These are phyloP conservation scores for Morbakka virulenta DNA, from an alignment of 30 jellyfish, hydroid and myxozoan species.

Conservation along the genomic window DNA sequence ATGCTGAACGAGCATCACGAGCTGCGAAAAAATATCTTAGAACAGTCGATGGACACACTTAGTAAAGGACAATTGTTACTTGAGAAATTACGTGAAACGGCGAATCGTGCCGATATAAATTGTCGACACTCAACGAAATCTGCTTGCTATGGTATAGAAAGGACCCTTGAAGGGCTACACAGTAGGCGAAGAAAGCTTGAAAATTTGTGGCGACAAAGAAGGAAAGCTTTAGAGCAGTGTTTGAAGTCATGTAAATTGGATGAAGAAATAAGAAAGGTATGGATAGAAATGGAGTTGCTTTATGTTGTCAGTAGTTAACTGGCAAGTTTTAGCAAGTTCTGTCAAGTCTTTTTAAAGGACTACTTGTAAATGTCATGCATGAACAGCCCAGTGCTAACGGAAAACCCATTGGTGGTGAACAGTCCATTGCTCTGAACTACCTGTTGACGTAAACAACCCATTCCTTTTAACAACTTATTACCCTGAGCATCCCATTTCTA, in stretches of 20 bases:
- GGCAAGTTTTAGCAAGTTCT: no score
- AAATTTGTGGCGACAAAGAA: slow-evolving; percentile 81
- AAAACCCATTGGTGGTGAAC: no score
- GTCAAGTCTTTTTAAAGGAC: no score
- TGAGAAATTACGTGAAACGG: slow-evolving; percentile 73
- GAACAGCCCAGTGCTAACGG: no score
- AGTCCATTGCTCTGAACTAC: no score
- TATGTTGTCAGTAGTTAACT: no score
- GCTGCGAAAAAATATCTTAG: slow-evolving; percentile 37
- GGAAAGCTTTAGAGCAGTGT: slow-evolving; percentile 76
- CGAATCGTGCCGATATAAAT: slow-evolving; percentile 76
- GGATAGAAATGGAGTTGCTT: no score
- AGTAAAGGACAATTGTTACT: slow-evolving; percentile 73
- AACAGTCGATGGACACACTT: slow-evolving; percentile 54
- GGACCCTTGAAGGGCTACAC: slow-evolving; percentile 75
- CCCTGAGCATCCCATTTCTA: no score
- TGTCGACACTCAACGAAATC: slow-evolving; percentile 80
- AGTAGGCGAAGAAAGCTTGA: slow-evolving; percentile 75
- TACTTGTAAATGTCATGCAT: no score
- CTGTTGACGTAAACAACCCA: no score
- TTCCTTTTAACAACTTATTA: no score
- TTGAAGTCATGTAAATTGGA: slow-evolving; percentile 76
- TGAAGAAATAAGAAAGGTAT: slow-evolving; percentile 75
- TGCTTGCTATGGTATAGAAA: slow-evolving; percentile 84
- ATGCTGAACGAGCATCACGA: slow-evolving; percentile 55